A percentile compares a stretch with the other conserved stretches of the same genome.
These are phyloP conservation scores for Zaprionus obscuricornis DNA, from an alignment of 2,888 invertebrate species.

Conservation along the genomic window DNA sequence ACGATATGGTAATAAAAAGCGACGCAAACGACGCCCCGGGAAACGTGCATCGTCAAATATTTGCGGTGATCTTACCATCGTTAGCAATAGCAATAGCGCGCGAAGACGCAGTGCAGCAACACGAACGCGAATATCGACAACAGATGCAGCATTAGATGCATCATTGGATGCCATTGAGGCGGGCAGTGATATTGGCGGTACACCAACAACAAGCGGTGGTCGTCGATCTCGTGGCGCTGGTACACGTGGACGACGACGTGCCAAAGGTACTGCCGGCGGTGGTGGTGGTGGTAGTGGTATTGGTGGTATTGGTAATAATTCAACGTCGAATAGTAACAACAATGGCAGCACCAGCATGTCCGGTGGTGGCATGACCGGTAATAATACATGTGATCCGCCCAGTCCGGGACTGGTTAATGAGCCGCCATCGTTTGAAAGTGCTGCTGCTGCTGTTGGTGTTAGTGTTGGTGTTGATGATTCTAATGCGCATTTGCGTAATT, in stretches of 20 bases:
- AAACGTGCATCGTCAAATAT: conserved; percentile 71
- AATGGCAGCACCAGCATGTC: conserved; percentile 17
- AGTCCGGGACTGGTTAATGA: conserved; percentile 81
- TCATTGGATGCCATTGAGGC: conserved; percentile 61
- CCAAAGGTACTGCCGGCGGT: conserved; percentile 55
- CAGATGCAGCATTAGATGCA: conserved; percentile 65
- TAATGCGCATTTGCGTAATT: conserved; percentile 81
- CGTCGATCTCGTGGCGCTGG: conserved; percentile 77
- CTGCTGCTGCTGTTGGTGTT: conserved; percentile 82
- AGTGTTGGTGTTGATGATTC: conserved; percentile 70
- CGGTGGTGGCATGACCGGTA: conserved; percentile 41
- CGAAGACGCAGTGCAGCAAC: conserved; percentile 78
- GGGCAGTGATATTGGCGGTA: conserved; percentile 57
- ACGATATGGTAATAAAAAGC: conserved; percentile 83
- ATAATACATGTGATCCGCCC: conserved; percentile 72
- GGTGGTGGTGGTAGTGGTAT: no score
- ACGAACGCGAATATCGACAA: conserved; percentile 57
- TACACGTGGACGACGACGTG: conserved; percentile 75
- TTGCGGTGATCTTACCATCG: conserved; percentile 55
- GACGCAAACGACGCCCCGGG: conserved; percentile 82
- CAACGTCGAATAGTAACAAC: no score
- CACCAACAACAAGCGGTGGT: conserved; percentile 57
- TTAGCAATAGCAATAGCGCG: conserved; percentile 54
- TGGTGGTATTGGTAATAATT: no score
- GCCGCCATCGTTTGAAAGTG: conserved; percentile 83